phyloP scores from a whole-genome alignment of 1,140 invertebrate species.

The Cyrtorhinus lividipennis region DNA sequence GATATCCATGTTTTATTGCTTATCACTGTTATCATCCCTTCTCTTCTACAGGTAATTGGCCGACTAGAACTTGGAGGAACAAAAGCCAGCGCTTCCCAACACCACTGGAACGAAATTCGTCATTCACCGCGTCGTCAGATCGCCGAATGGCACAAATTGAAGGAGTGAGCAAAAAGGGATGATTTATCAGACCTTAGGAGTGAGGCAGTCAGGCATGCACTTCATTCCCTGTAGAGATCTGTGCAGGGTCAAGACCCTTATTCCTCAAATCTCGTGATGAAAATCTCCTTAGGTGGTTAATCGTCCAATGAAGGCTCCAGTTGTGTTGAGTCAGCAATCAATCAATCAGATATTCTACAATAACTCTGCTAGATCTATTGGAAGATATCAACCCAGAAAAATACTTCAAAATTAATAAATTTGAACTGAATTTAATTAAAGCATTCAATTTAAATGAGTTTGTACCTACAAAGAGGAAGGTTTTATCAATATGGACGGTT shows the following conservation, averaged over 20 bases:
- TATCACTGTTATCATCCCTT: too few species aligned
- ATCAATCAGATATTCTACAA: neutral
- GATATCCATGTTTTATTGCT: too few species aligned
- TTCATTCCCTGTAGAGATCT: neutral
- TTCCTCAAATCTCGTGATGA: neutral
- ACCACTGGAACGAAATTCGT: constrained; percentile 94
- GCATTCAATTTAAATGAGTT: too few species aligned
- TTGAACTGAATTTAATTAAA: too few species aligned
- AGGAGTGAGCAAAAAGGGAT: constrained; percentile 42
- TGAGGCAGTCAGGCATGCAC: neutral
- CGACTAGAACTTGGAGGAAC: constrained; percentile 75
- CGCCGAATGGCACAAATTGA: constrained; percentile 94
- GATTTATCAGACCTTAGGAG: neutral
- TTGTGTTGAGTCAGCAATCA: neutral
- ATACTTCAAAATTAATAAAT: neutral
- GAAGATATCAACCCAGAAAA: neutral
- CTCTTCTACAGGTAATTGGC: constrained; percentile 65
- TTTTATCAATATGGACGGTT: too few species aligned
- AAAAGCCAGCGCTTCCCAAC: constrained; percentile 57
- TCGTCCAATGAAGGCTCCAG: neutral
- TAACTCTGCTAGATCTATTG: neutral
- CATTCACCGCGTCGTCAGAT: constrained; percentile 92
- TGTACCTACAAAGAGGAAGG: too few species aligned
- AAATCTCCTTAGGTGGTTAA: too few species aligned
- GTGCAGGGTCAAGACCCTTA: neutral